Conservation (phyloP, 2,888 invertebrate species). For the Microchrysa polita region DNA sequence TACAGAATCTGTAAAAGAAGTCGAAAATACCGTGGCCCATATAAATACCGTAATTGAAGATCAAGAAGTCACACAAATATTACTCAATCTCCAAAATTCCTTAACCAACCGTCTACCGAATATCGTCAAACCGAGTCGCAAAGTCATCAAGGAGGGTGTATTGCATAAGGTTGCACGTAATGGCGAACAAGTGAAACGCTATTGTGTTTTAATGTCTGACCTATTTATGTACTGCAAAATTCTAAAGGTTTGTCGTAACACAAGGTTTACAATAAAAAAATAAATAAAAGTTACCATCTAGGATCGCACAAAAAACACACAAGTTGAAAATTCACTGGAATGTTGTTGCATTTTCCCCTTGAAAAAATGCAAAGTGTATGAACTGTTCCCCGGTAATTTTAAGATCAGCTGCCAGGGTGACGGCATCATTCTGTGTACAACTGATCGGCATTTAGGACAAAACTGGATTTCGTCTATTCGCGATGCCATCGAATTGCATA, state of each 20-base stretch:
- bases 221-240: slow-evolving; percentile 79
- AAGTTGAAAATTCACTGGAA: slow-evolving; percentile 69
- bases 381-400: slow-evolving; percentile 69
- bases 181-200: slow-evolving; percentile 67
- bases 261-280: background rate
- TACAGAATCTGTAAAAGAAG: slow-evolving; percentile 72
- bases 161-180: slow-evolving; percentile 69
- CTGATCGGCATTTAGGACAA: slow-evolving; percentile 66
- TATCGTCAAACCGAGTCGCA: slow-evolving; percentile 72
- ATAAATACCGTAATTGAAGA: slow-evolving; percentile 78
- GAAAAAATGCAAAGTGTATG: slow-evolving; percentile 73
- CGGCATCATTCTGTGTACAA: slow-evolving; percentile 68
- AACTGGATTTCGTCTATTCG: slow-evolving; percentile 69
- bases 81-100: slow-evolving; percentile 74
- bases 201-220: slow-evolving; percentile 78
- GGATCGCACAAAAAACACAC: slow-evolving; percentile 64
- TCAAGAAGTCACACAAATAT: slow-evolving; percentile 75
- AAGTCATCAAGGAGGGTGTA: slow-evolving; percentile 74
- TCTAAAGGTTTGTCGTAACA: slow-evolving; percentile 58
- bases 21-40: slow-evolving; percentile 75
- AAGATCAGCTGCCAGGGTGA: slow-evolving; percentile 70
- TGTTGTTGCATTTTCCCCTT: slow-evolving; percentile 76
- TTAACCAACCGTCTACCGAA: slow-evolving; percentile 71
- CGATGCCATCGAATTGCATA: slow-evolving; percentile 68
- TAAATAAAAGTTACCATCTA: slow-evolving; percentile 27